These are phyloP conservation scores for Ptyas mucosa DNA, from an alignment of 2,113 vertebrate species.

Conservation along the genomic window DNA sequence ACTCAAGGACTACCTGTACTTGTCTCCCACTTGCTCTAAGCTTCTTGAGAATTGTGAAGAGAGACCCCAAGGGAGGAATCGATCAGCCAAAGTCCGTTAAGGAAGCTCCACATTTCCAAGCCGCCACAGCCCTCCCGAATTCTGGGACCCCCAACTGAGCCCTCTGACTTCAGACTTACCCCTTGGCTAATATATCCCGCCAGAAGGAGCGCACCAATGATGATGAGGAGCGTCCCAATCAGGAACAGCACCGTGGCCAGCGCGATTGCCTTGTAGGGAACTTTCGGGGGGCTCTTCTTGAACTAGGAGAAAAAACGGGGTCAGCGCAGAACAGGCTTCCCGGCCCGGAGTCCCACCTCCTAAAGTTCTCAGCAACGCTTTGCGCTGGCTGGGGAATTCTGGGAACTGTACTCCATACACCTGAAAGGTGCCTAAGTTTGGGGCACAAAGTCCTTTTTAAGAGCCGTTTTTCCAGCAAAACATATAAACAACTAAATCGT, in stretches of 20 bases:
- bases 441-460: neutral
- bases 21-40: no score
- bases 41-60: no score
- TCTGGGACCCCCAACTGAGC: neutral
- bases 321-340: neutral
- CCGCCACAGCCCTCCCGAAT: neutral
- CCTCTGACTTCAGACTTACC: conserved; percentile 73
- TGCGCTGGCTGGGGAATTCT: neutral
- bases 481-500: neutral
- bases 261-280: conserved; percentile 95
- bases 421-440: neutral
- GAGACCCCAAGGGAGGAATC: no score
- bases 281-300: conserved; percentile 94
- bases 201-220: conserved; percentile 88
- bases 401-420: neutral
- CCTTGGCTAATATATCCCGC: conserved; percentile 89
- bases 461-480: neutral
- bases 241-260: conserved; percentile 88
- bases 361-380: neutral
- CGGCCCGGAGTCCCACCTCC: neutral
- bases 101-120: neutral
- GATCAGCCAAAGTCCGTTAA: neutral
- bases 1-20: no score
- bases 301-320: conserved; percentile 72
- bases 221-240: conserved; percentile 89